Conservation (phyloP, 53 echinoderm and acorn worm genomes). For the Crossaster papposus region DNA sequence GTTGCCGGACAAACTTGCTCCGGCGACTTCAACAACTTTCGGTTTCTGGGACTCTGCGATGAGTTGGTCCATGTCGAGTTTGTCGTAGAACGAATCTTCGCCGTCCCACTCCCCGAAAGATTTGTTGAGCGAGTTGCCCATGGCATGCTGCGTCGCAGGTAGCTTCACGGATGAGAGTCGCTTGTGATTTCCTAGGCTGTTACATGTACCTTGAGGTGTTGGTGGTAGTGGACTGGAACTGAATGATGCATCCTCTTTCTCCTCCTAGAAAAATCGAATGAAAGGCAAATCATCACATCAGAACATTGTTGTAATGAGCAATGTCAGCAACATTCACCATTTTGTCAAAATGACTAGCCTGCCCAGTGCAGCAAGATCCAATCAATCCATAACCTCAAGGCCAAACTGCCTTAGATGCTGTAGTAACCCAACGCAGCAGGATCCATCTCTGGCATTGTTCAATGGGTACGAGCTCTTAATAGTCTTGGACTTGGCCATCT, state of each 20-base stretch:
- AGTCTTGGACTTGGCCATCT: too few species aligned
- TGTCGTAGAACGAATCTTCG: conserved; percentile 66
- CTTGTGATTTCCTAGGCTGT: not conserved
- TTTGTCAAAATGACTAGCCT: too few species aligned
- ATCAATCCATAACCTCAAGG: too few species aligned
- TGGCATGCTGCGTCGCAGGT: not conserved
- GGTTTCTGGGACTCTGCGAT: conserved; percentile 58
- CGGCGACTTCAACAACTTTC: not conserved
- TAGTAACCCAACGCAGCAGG: too few species aligned
- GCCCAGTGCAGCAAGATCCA: too few species aligned
- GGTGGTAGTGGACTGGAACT: conserved; percentile 44
- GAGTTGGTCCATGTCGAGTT: conserved; percentile 61
- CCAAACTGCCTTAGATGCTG: too few species aligned
- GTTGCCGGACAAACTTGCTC: not conserved
- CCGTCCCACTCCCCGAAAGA: conserved; percentile 58
- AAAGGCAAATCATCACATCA: not conserved
- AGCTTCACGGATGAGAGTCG: not conserved
- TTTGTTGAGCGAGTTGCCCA: not conserved
- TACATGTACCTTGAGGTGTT: conserved; percentile 29
- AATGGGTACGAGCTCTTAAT: too few species aligned
- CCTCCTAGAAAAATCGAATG: not conserved
- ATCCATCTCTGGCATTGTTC: too few species aligned
- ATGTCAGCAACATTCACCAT: too few species aligned
- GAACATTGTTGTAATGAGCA: not conserved
- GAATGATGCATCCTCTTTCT: not conserved